phyloP scores from a whole-genome alignment of 2,113 vertebrate genomes.

The Apteryx owenii region DNA sequence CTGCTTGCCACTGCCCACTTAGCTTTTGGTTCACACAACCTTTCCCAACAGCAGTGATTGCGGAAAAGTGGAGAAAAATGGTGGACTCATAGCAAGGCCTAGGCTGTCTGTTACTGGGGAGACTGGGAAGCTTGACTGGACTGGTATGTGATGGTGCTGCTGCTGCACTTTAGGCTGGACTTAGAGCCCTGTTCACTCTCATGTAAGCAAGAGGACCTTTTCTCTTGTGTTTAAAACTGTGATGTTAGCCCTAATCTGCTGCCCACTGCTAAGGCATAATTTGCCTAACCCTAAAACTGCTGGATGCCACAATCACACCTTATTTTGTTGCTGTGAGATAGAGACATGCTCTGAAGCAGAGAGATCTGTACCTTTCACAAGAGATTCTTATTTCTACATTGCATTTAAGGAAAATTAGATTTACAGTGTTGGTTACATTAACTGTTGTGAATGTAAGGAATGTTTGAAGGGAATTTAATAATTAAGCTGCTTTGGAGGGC shows the following conservation, averaged over 20 bases:
- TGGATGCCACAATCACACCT: neutral
- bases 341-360: neutral
- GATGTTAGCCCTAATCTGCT: neutral
- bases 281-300: neutral
- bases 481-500: conserved; percentile 58
- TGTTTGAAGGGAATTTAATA: conserved; percentile 49
- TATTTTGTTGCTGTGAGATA: neutral
- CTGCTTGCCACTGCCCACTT: neutral
- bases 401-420: neutral
- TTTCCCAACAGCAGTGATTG: too few species aligned
- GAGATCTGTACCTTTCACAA: neutral
- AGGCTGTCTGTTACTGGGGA: neutral
- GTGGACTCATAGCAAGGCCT: neutral
- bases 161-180: neutral
- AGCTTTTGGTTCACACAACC: neutral
- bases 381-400: neutral
- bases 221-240: neutral
- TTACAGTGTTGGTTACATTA: neutral
- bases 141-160: neutral
- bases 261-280: neutral
- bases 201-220: neutral
- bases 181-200: neutral
- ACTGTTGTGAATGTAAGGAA: neutral
- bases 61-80: neutral
- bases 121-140: neutral